Conservation (phyloP, 2,888 invertebrate genomes). For the Achlya flavicornis region DNA sequence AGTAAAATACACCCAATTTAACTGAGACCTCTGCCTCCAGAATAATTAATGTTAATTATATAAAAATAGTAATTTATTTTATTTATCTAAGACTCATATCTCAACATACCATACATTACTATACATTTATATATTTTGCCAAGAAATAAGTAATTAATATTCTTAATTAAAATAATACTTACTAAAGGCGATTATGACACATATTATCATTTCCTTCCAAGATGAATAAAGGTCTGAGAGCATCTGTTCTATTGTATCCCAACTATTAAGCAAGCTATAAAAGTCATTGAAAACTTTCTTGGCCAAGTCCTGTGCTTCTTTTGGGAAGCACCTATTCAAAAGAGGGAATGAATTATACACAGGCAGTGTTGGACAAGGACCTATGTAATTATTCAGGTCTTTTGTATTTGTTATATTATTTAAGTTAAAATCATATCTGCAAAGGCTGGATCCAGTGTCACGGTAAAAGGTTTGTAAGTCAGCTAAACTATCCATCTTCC, state of each 20-base stretch:
- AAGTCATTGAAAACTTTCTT: constrained; percentile 87
- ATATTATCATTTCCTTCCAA: constrained; percentile 92
- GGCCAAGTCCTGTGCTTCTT: constrained; percentile 86
- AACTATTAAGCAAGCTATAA: constrained; percentile 92
- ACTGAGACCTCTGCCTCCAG: too few relatives aligned
- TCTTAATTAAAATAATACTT: constrained; percentile 57
- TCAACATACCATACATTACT: too few relatives aligned
- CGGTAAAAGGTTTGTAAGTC: constrained; percentile 90
- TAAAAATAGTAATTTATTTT: too few relatives aligned
- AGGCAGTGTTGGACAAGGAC: constrained; percentile 92
- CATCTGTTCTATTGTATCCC: constrained; percentile 95
- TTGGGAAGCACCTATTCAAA: constrained; percentile 94
- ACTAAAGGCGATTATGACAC: constrained; percentile 93
- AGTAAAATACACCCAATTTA: too few relatives aligned
- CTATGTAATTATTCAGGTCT: constrained; percentile 79
- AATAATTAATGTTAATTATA: too few relatives aligned
- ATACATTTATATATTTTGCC: too few relatives aligned
- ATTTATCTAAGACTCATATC: too few relatives aligned
- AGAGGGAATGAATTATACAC: constrained; percentile 91
- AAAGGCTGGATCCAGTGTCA: constrained; percentile 89
- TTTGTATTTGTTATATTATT: constrained; percentile 72
- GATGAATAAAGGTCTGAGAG: constrained; percentile 94
- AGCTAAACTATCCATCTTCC: constrained; percentile 83
- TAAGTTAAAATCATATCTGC: constrained; percentile 88
- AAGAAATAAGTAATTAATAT: too few relatives aligned